Evolutionary conservation across 2,113 vertebrate genomes (phyloP).

Genomic region (Garra rufa): DNA sequence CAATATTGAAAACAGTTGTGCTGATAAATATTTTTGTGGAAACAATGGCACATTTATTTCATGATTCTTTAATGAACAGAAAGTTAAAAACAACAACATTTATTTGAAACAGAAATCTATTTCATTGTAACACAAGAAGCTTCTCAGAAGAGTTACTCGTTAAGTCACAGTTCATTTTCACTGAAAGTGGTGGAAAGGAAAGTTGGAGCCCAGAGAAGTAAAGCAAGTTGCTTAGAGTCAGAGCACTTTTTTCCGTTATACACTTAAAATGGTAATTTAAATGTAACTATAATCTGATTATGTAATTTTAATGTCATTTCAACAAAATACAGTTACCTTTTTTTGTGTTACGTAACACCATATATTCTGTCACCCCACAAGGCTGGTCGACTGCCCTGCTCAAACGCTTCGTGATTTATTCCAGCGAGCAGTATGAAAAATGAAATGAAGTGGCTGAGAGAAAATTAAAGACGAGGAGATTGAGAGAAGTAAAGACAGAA

Average conservation of each 20-base stretch:
- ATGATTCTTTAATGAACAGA: background rate
- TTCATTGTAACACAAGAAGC: too few relatives aligned
- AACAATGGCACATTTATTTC: too few relatives aligned
- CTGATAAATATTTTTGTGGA: too few relatives aligned
- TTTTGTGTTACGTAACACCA: background rate
- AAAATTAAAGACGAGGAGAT: conserved; percentile 20
- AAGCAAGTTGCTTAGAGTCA: background rate
- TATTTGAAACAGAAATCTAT: background rate
- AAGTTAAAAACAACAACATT: background rate
- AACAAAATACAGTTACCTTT: background rate
- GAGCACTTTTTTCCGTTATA: background rate
- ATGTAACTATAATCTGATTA: background rate
- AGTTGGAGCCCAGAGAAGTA: background rate
- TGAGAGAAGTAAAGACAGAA: background rate
- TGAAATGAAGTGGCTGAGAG: background rate
- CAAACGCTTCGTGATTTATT: conserved; percentile 7
- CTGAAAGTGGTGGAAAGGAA: background rate
- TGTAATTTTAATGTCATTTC: background rate
- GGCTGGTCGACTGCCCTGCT: background rate
- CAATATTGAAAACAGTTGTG: too few relatives aligned
- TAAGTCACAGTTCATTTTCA: background rate
- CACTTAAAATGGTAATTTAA: background rate
- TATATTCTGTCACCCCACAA: background rate
- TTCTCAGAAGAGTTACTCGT: background rate
- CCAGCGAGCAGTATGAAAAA: background rate